phyloP scores from a whole-genome alignment of 2,113 vertebrate species.

The Ictalurus furcatus region DNA sequence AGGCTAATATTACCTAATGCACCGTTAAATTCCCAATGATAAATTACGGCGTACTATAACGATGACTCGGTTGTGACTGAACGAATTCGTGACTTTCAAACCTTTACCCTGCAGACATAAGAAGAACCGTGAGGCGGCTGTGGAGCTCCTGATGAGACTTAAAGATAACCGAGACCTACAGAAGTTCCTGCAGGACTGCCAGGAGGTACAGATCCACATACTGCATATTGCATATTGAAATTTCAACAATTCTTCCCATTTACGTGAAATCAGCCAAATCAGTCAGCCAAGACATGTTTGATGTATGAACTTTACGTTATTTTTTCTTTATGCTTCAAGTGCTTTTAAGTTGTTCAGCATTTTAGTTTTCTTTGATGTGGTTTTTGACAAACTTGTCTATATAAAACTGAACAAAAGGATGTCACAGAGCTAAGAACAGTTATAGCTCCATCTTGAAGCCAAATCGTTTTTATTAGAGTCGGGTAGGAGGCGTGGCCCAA shows the following conservation, averaged over 20 bases:
- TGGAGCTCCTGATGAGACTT: constrained; percentile 87
- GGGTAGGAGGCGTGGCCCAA: neutral
- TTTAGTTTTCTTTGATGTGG: neutral
- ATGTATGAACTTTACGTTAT: neutral
- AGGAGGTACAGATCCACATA: constrained; percentile 79
- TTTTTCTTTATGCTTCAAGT: neutral
- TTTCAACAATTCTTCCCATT: neutral
- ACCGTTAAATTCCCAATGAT: neutral
- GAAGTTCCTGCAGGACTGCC: constrained; percentile 96
- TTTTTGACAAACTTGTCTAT: neutral
- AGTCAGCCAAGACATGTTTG: neutral
- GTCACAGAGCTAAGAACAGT: neutral
- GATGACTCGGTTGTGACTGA: neutral
- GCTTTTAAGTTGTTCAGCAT: neutral
- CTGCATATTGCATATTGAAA: neutral
- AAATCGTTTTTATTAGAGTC: neutral
- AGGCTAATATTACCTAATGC: neutral
- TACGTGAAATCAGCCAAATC: neutral
- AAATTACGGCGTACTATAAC: neutral
- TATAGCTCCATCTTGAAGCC: neutral
- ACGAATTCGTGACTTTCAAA: neutral
- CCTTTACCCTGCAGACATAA: constrained; percentile 76
- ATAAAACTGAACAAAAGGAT: neutral
- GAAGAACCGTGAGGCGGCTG: constrained; percentile 93
- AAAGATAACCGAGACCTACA: constrained; percentile 98